These are phyloP conservation scores for Epinotia bilunana DNA, from an alignment of 2,888 invertebrate genomes.

Conservation along the genomic window DNA sequence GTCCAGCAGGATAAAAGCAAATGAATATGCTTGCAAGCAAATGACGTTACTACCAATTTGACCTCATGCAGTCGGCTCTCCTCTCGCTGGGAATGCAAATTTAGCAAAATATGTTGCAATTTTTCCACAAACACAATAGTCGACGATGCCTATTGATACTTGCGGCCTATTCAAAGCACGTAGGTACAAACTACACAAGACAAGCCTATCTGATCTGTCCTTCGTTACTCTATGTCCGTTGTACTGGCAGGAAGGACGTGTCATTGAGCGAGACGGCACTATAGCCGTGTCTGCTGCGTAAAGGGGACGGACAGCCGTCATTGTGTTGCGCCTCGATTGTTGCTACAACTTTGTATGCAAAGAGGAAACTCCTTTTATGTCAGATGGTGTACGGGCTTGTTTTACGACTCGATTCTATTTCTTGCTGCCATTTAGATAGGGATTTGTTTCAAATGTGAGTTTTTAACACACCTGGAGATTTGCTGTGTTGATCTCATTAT, in stretches of 20 bases:
- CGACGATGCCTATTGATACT: conserved; percentile 52
- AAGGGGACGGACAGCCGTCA: conserved; percentile 73
- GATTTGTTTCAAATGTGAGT: conserved; percentile 49
- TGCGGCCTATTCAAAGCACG: conserved; percentile 58
- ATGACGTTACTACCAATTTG: conserved; percentile 1
- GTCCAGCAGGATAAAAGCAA: not conserved
- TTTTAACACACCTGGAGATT: conserved; percentile 10
- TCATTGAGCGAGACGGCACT: conserved; percentile 75
- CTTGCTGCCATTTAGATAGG: conserved; percentile 36
- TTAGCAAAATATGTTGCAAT: conserved; percentile 22
- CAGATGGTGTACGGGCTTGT: conserved; percentile 58
- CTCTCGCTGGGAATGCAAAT: conserved; percentile 14
- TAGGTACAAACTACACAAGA: conserved; percentile 57
- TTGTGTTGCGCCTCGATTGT: conserved; percentile 77
- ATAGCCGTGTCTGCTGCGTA: conserved; percentile 68
- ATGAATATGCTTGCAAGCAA: no score
- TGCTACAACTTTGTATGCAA: conserved; percentile 71
- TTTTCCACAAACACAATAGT: conserved; percentile 30
- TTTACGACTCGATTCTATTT: conserved; percentile 53
- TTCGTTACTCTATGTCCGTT: conserved; percentile 67
- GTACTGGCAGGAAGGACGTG: conserved; percentile 76
- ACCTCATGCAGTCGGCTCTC: not conserved
- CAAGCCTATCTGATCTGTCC: conserved; percentile 61
- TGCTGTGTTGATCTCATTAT: conserved; percentile 1
- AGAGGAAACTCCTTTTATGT: conserved; percentile 69